Conservation (phyloP, 1,140 invertebrate species). For the Euura saliciscinereae region DNA sequence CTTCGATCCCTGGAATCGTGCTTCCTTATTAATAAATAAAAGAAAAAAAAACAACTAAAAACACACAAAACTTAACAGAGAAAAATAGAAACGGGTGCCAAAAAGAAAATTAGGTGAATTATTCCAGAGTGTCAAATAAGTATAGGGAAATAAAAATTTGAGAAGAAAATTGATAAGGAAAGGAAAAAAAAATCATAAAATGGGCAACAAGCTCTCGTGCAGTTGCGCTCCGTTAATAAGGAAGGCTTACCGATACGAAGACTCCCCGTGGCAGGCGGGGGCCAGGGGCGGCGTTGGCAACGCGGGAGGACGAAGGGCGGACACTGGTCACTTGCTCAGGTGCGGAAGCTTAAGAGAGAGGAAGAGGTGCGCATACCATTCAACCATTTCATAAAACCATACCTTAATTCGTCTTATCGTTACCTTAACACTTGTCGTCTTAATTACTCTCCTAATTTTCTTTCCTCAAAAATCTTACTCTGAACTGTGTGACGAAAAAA, state of each 20-base stretch:
- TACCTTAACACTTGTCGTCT: neutral
- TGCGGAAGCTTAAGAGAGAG: constrained; percentile 66
- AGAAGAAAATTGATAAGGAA: constrained; percentile 26
- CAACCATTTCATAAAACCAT: constrained; percentile 23
- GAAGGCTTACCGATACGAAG: constrained; percentile 93
- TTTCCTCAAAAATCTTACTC: no score
- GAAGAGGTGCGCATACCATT: constrained; percentile 62
- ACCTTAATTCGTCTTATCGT: neutral
- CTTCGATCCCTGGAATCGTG: constrained; percentile 28
- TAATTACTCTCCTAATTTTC: neutral
- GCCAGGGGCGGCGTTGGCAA: constrained; percentile 42
- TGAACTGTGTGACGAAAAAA: no score
- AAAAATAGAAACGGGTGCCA: constrained; percentile 26
- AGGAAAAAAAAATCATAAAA: constrained; percentile 52
- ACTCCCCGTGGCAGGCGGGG: constrained; percentile 85
- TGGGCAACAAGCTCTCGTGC: constrained; percentile 96
- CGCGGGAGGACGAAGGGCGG: constrained; percentile 68
- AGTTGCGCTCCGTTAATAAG: constrained; percentile 92
- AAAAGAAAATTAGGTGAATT: constrained; percentile 18
- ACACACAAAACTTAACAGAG: neutral
- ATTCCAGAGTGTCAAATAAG: constrained; percentile 7
- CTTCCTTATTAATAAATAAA: neutral
- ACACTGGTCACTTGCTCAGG: constrained; percentile 92
- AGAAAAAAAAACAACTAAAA: neutral
- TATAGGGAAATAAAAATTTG: constrained; percentile 7